phyloP scores from a whole-genome alignment of 2,113 vertebrate species.

The Megaleporinus macrocephalus region DNA sequence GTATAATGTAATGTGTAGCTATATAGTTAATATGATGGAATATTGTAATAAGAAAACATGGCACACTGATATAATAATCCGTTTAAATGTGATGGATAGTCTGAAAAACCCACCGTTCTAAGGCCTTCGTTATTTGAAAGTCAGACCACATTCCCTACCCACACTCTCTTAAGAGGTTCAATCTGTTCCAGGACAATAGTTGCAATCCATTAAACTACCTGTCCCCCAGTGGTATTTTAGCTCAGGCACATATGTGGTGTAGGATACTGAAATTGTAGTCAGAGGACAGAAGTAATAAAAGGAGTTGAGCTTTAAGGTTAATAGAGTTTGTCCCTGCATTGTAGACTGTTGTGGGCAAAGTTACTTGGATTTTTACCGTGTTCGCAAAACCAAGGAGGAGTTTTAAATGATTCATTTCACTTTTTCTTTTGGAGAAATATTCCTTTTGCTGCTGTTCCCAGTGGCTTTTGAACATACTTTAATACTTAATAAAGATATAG shows the following conservation, averaged over 20 bases:
- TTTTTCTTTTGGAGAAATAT: too few species aligned
- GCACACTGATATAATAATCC: neutral
- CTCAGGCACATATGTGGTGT: constrained; percentile 73
- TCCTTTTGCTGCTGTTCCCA: too few species aligned
- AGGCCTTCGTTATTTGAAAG: constrained; percentile 63
- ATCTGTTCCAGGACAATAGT: constrained; percentile 93
- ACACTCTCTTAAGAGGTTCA: constrained; percentile 81
- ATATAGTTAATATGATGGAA: neutral
- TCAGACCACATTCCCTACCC: constrained; percentile 86
- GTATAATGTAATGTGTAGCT: constrained; percentile 1
- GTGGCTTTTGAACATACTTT: neutral
- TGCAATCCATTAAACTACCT: constrained; percentile 85
- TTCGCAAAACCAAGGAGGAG: neutral
- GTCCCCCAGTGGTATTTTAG: constrained; percentile 87
- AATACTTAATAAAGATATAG: neutral
- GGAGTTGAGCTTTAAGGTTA: constrained; percentile 41
- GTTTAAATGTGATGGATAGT: neutral
- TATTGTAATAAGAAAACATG: neutral
- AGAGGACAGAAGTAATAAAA: constrained; percentile 58
- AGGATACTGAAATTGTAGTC: constrained; percentile 64
- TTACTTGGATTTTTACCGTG: neutral
- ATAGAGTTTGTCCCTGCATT: constrained; percentile 39
- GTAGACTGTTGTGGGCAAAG: neutral
- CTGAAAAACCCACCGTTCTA: neutral
- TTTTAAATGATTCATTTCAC: too few species aligned